These are phyloP conservation scores for Melanotaenia duboulayi DNA, from an alignment of 2,113 vertebrate genomes.

Conservation along the genomic window DNA sequence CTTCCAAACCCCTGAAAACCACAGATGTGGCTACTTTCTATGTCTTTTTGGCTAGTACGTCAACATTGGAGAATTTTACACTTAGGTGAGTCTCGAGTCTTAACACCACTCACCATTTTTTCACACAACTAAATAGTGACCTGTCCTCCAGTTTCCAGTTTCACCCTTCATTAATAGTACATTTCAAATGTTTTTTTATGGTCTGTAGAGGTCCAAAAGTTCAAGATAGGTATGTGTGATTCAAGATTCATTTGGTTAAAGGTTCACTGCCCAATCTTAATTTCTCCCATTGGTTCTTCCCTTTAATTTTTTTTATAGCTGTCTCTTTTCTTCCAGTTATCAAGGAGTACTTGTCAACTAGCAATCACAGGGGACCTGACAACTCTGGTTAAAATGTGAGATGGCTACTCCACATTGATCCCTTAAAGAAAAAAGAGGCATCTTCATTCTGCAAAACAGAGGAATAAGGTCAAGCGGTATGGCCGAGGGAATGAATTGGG, in stretches of 20 bases:
- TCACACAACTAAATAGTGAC: no score
- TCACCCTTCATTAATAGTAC: background rate
- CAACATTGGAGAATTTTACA: conserved; percentile 86
- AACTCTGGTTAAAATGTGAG: background rate
- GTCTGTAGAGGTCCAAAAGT: background rate
- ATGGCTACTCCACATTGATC: background rate
- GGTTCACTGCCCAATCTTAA: background rate
- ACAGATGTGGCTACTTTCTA: conserved; percentile 88
- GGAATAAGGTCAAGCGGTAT: background rate
- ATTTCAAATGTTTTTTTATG: background rate
- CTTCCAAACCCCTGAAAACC: conserved; percentile 84
- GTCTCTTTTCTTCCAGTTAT: background rate
- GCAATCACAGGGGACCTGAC: background rate
- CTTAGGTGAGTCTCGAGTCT: conserved; percentile 81
- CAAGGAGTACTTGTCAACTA: background rate
- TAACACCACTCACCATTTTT: no score
- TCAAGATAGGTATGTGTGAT: background rate
- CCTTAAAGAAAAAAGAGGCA: background rate
- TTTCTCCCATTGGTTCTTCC: no score
- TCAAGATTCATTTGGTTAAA: background rate
- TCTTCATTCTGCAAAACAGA: background rate
- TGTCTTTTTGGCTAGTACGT: conserved; percentile 86
- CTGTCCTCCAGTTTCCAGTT: no score
- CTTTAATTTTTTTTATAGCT: background rate
- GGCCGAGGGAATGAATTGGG: background rate